Percentiles rank a stretch among this genome's conserved stretches.
Conservation (phyloP, 2,888 invertebrate species). For the Cryptus viduatorius region DNA sequence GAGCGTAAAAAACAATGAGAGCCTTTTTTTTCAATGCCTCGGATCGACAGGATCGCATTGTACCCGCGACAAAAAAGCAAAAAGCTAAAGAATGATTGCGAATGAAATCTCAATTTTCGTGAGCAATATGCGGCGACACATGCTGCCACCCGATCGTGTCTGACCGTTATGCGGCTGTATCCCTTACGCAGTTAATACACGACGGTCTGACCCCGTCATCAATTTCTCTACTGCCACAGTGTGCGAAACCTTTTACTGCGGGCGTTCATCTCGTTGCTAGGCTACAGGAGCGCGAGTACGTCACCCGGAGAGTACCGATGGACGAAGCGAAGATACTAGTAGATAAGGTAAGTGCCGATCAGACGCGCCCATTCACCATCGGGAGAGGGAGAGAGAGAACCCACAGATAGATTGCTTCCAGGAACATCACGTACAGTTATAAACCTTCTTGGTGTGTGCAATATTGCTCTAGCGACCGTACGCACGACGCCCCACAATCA, state of each 20-base stretch:
- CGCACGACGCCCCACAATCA: not conserved
- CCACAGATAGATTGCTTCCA: not conserved
- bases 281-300: conserved; percentile 50
- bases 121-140: conserved; percentile 2
- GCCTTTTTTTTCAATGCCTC: not conserved
- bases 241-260: conserved; percentile 36
- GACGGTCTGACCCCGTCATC: conserved; percentile 18
- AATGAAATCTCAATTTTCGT: not conserved
- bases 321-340: conserved; percentile 27
- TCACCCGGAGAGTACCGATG: conserved; percentile 36
- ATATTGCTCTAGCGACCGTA: not conserved
- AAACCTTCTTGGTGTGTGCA: not conserved
- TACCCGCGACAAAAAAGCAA: not conserved
- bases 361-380: conserved; percentile 32
- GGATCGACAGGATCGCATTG: not conserved
- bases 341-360: conserved; percentile 57
- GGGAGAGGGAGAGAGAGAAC: not conserved
- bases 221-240: conserved; percentile 5
- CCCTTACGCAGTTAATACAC: conserved; percentile 27
- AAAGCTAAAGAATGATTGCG: not conserved
- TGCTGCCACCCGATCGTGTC: conserved; percentile 30
- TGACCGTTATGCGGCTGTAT: conserved; percentile 31
- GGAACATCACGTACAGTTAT: conserved; percentile 11
- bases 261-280: conserved; percentile 62
- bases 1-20: not conserved